Base-by-base conservation (phyloP, 2,888 invertebrate genomes). In the Euplexia lucipara region DNA sequence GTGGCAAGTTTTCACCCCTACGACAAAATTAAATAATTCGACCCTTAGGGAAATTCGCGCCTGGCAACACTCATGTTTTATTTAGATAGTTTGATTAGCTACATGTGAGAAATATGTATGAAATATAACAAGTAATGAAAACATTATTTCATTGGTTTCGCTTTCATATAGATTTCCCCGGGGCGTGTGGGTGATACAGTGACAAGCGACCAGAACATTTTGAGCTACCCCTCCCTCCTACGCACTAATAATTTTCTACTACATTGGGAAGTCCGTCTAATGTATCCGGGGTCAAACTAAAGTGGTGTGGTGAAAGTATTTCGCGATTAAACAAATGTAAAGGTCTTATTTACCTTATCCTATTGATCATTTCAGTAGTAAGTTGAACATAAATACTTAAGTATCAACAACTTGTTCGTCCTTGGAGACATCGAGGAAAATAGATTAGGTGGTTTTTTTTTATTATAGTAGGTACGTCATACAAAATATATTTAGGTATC, bases 131-230 rank as follows among this genome's bases (percentile, higher is more conserved):
- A 78, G 82, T 76, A 76, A 82, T 81, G 75, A 83, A 80, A 82
- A 78, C 82, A 84, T 83, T 86, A 84, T 84, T 79, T 83, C 84
- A 86, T 82, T 82, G 79, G 81, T 82, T 79, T 85, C 78, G 69
- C 79, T 82, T 70, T 83, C 82, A 81, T 73, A 82, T 79, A 84
- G 82, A 87, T 87, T 87, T 87, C 87, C 87, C 87, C 45, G 35
- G 82, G 86, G 84, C 48, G 51, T 72, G 59, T 70, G 32, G 39
- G 56, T 70, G 65, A 76, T 64, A 70, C 35, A 62, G 47, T 56
- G 59, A 63, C 62, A 63, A 70, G 42, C 54, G 37, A 57, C 64
- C 56, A 62, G 53, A 39, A 51, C 45, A 12, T 4, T 18, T 41
- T 45, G 54, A 53, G 4, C 58, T 52, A 8, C 37, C 45, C 45